Evolutionary conservation across 1,140 invertebrate species (phyloP).

Genomic region (Oncopeltus fasciatus): DNA sequence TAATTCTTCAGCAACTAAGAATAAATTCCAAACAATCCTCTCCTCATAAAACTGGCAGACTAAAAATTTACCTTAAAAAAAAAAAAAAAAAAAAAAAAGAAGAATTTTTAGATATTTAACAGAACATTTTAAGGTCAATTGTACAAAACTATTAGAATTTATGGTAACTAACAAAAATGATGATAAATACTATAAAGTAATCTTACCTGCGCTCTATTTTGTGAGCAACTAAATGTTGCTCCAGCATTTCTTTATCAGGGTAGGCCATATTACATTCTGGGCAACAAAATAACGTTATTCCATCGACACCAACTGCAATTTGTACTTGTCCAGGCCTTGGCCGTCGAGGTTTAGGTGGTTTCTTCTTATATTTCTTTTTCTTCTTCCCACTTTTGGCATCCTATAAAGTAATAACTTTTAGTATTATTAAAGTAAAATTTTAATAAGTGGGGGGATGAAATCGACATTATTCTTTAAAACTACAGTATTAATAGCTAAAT

Average conservation of each 20-base stretch:
- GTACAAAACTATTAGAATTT: neutral
- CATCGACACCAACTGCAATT: constrained; percentile 64
- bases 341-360: constrained; percentile 45
- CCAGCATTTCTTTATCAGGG: constrained; percentile 60
- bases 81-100: neutral
- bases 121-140: neutral
- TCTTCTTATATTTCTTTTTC: constrained; percentile 67
- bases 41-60: too few species aligned
- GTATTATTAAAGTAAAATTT: too few species aligned
- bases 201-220: constrained; percentile 29
- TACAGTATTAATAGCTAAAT: too few species aligned
- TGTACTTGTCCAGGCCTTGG: constrained; percentile 49
- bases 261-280: constrained; percentile 77
- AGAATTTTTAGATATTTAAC: too few species aligned
- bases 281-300: constrained; percentile 67
- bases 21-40: too few species aligned
- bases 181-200: too few species aligned
- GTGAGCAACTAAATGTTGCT: constrained; percentile 66
- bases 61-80: too few species aligned
- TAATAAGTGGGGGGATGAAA: too few species aligned
- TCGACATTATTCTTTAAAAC: too few species aligned
- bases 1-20: too few species aligned
- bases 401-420: too few species aligned
- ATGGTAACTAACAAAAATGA: too few species aligned
- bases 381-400: constrained; percentile 41